phyloP scores from a whole-genome alignment of 1,140 invertebrate genomes.

The Adelges cooleyi region DNA sequence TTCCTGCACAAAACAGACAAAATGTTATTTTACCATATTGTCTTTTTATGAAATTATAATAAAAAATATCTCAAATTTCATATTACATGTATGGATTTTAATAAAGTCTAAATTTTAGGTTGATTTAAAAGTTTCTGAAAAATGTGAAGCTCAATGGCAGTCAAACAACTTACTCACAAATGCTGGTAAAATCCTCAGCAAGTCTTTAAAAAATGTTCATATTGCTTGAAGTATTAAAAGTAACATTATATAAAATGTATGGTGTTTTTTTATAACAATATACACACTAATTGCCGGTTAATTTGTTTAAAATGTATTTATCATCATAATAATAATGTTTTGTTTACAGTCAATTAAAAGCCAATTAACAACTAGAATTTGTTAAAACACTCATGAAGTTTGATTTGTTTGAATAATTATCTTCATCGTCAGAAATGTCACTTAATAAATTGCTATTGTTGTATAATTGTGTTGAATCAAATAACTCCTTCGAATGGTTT shows the following conservation, averaged over 20 bases:
- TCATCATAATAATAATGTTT: too few relatives aligned
- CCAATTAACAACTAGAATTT: background rate
- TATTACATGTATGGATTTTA: conserved; percentile 14
- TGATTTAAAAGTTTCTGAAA: conserved; percentile 66
- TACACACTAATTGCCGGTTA: too few relatives aligned
- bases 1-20: too few relatives aligned
- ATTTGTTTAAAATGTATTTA: too few relatives aligned
- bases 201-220: conserved; percentile 57
- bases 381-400: background rate
- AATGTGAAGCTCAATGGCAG: conserved; percentile 69
- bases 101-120: conserved; percentile 40
- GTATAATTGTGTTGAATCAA: background rate
- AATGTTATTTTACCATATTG: too few relatives aligned
- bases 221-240: conserved; percentile 40
- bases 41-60: too few relatives aligned
- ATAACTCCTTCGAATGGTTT: background rate
- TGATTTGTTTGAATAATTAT: background rate
- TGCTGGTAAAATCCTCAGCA: conserved; percentile 53
- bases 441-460: background rate
- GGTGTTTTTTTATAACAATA: too few relatives aligned
- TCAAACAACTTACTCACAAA: conserved; percentile 59
- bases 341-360: too few relatives aligned
- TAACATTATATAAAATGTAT: too few relatives aligned
- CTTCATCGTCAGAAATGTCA: conserved; percentile 19
- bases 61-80: too few relatives aligned